Evolutionary conservation across 30 jellyfish, hydroid and myxozoan genomes (phyloP).

Genomic region (Morbakka virulenta): DNA sequence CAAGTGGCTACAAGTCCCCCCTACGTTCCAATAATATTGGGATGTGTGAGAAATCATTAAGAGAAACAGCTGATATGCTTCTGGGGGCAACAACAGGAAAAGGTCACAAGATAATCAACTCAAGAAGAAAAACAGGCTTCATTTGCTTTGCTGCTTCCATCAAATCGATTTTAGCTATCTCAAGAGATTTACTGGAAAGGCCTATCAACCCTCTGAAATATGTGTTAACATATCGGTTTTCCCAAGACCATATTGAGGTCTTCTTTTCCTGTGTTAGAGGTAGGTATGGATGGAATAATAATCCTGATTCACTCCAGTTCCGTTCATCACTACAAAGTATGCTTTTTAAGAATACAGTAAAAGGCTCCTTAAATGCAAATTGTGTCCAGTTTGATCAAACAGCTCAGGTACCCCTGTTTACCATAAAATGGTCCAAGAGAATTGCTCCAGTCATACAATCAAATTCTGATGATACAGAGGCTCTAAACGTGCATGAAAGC

Average conservation of each 20-base stretch:
- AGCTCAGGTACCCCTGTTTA: constrained; percentile 27
- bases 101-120: not conserved
- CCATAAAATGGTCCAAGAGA: constrained; percentile 27
- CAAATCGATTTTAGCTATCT: constrained; percentile 6
- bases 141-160: constrained; percentile 25
- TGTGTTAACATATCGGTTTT: constrained; percentile 43
- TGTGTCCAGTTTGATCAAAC: constrained; percentile 36
- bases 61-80: constrained; percentile 5
- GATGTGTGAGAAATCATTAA: not conserved
- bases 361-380: too few species aligned
- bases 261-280: constrained; percentile 19
- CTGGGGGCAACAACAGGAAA: constrained; percentile 7
- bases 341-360: constrained; percentile 12
- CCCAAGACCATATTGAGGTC: constrained; percentile 54
- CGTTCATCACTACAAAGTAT: constrained; percentile 7
- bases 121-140: constrained; percentile 24
- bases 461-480: not conserved
- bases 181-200: constrained; percentile 4
- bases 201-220: constrained; percentile 30
- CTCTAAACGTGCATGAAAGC: not conserved
- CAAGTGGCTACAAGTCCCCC: constrained; percentile 38
- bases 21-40: constrained; percentile 13
- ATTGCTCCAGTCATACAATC: constrained; percentile 2
- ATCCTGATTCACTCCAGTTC: constrained; percentile 44
- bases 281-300: constrained; percentile 34